A percentile compares a stretch with the other conserved stretches of the same genome.
Evolutionary conservation across 2,113 vertebrate species (phyloP).

Genomic region (Apodemus speciosus): DNA sequence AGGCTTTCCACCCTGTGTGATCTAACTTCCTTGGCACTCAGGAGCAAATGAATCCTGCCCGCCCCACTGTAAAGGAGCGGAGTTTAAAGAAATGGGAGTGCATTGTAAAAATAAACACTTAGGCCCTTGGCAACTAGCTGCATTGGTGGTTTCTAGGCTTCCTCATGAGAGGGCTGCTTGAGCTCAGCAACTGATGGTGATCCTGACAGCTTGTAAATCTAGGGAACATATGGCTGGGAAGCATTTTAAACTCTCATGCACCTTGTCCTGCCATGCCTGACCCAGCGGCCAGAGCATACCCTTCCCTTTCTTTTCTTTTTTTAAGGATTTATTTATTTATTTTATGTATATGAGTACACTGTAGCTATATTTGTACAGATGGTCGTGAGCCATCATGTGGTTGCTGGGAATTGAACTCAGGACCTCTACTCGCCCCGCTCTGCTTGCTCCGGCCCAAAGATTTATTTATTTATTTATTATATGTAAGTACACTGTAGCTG

Average conservation of each 20-base stretch:
- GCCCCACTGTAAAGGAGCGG: background rate
- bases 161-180: slow-evolving; percentile 65
- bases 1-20: slow-evolving; percentile 1
- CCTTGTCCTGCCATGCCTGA: slow-evolving; percentile 28
- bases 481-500: too few species aligned
- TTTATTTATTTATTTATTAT: too few species aligned
- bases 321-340: too few species aligned
- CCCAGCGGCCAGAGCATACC: slow-evolving; percentile 44
- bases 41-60: slow-evolving; percentile 43
- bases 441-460: too few species aligned
- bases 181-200: slow-evolving; percentile 45
- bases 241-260: slow-evolving; percentile 40
- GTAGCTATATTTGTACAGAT: too few species aligned
- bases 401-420: too few species aligned
- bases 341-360: too few species aligned
- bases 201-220: slow-evolving; percentile 68
- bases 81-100: slow-evolving; percentile 52
- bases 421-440: too few species aligned
- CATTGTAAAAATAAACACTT: slow-evolving; percentile 57
- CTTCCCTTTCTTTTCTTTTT: background rate
- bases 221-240: slow-evolving; percentile 65
- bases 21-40: slow-evolving; percentile 15
- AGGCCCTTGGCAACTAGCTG: background rate
- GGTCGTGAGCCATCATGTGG: too few species aligned
- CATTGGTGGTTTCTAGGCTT: slow-evolving; percentile 63